Base-by-base conservation (phyloP, 2,113 vertebrate species). In the Indicator indicator region DNA sequence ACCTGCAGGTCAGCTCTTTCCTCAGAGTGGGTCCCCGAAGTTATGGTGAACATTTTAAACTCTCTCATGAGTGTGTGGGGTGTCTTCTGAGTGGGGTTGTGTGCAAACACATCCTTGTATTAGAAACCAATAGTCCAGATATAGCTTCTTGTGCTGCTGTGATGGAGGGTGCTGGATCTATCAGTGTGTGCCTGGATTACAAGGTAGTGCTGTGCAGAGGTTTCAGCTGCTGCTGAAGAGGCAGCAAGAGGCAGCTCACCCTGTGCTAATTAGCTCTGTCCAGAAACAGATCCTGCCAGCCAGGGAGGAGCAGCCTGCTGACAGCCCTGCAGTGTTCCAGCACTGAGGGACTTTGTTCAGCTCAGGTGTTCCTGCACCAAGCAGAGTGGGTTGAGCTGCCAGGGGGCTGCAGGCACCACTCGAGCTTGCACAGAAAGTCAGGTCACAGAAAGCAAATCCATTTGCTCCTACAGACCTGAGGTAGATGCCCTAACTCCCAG, bases 311-410 rank as follows among this genome's bases (percentile, higher is more conserved):
- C 50, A 52, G 52, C n/a, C 11, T 13, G 85, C 33, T 27, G 54
- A 77, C 90, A 91, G 88, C 87, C 88, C 54, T 0, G 4, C 59
- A 4, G 76, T 76, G 68, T 16, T 26, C 72, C 3, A 5, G 32
- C 48, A 9, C 77, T 23, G 81, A 76, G 73, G 69, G 73, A 23
- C 81, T 83, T 89, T 80, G 88, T 72, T 42, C 30, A 11, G 93
- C 77, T 81, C 88, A 17, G 87, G 93, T 63, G 84, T 64, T 77
- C 68, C 63, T 13, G 40, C 63, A 4, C 3, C 8, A 5, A 60
- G 69, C 32, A 2, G 24, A 26, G 46, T 0, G 1, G 36, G 16
- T 38, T 20, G 58, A 30, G 77, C 52, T 46, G 83, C 32, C 5
- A 5, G 32, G 42, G 50, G 46, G 74, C 86, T 56, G 36, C 40